Evolutionary conservation across 2,113 vertebrate genomes (phyloP).

Genomic region (Cyanoliseus patagonus): DNA sequence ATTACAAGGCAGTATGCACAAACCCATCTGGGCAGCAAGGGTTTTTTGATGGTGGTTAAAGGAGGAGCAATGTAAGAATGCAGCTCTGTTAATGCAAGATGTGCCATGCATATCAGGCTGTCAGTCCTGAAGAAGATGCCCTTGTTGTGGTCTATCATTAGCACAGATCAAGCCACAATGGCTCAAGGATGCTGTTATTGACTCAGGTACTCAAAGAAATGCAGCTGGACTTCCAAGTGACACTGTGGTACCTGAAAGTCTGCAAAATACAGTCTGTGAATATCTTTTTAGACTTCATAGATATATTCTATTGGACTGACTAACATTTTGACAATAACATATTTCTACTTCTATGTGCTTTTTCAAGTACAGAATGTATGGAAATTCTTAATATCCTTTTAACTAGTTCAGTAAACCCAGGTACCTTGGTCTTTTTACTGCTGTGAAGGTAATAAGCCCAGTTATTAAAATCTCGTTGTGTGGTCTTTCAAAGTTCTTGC

Average conservation of each 20-base stretch:
- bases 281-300: background rate
- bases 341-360: background rate
- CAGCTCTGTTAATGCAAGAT: background rate
- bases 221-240: background rate
- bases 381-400: background rate
- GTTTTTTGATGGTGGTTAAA: background rate
- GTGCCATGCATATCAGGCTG: background rate
- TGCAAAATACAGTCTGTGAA: background rate
- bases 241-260: background rate
- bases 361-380: background rate
- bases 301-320: background rate
- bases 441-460: slow-evolving; percentile 7
- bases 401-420: background rate
- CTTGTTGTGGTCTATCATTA: background rate
- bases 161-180: background rate
- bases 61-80: background rate
- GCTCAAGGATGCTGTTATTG: background rate
- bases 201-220: background rate
- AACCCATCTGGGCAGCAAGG: background rate
- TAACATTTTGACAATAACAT: background rate
- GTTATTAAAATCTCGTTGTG: slow-evolving; percentile 2
- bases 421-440: background rate
- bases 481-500: background rate
- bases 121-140: background rate
- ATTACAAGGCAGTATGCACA: background rate